These are phyloP conservation scores for Dromococcyx pavoninus DNA, from an alignment of 2,797 vertebrate genomes.

Conservation along the genomic window DNA sequence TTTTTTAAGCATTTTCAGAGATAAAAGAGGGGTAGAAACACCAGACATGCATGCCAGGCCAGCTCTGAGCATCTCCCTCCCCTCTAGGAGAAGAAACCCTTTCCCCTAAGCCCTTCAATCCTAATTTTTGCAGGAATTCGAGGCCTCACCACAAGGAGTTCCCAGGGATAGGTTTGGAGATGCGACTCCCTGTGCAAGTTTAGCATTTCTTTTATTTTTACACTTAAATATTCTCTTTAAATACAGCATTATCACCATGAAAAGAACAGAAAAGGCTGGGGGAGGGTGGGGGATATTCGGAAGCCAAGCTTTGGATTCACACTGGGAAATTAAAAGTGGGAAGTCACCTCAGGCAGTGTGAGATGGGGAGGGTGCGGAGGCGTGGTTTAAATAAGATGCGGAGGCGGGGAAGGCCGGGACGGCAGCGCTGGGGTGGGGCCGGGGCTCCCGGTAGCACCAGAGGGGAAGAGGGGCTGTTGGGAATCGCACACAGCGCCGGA, in stretches of 20 bases:
- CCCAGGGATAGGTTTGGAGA: too few species aligned
- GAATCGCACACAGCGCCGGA: not conserved
- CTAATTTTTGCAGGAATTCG: too few species aligned
- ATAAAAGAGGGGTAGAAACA: too few species aligned
- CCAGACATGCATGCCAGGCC: too few species aligned
- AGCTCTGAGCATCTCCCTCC: too few species aligned
- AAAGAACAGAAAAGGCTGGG: conserved; percentile 35
- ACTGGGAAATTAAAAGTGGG: conserved; percentile 15
- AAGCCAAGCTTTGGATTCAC: conserved; percentile 74
- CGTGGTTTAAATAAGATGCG: not conserved
- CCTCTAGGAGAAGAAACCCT: too few species aligned
- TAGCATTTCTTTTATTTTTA: conserved; percentile 72
- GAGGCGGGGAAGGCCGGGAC: not conserved
- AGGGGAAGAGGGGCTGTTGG: not conserved
- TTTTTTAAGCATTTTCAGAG: too few species aligned
- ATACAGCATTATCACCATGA: conserved; percentile 71
- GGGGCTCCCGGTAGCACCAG: conserved; percentile 64
- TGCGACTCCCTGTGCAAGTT: not conserved
- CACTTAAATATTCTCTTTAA: conserved; percentile 77
- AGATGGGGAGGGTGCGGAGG: not conserved
- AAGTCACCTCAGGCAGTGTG: conserved; percentile 1
- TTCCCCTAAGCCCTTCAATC: too few species aligned
- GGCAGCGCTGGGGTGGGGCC: not conserved
- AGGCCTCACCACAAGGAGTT: too few species aligned
- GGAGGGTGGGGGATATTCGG: not conserved